These are phyloP conservation scores for Eilema griseolum DNA, from an alignment of 2,888 invertebrate genomes.

Conservation along the genomic window DNA sequence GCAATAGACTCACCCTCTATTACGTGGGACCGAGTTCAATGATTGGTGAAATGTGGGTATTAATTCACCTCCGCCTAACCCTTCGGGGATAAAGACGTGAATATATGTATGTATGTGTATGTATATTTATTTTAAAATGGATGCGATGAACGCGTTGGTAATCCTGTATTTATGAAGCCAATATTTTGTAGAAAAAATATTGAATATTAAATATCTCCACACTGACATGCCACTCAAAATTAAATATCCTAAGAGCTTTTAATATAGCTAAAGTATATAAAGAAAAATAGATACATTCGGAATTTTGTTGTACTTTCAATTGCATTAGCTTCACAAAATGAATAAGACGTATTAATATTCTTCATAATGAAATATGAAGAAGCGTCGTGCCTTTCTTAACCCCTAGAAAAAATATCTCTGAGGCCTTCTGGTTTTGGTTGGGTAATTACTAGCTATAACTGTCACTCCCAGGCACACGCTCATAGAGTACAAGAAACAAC, in stretches of 20 bases:
- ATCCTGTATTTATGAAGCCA: neutral
- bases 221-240: neutral
- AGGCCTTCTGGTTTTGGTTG: neutral
- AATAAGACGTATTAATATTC: too few species aligned
- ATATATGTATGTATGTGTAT: too few species aligned
- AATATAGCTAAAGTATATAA: neutral
- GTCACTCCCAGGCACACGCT: neutral
- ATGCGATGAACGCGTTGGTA: neutral
- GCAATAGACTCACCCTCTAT: too few species aligned
- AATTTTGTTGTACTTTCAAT: too few species aligned
- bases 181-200: neutral
- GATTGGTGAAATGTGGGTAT: too few species aligned
- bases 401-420: neutral
- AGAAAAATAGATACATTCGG: too few species aligned
- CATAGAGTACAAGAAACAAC: neutral
- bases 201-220: neutral
- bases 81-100: too few species aligned
- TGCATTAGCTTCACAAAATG: too few species aligned
- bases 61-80: too few species aligned
- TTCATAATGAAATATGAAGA: too few species aligned
- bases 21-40: too few species aligned
- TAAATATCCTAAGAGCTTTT: neutral
- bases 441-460: neutral
- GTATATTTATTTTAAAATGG: too few species aligned
- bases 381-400: neutral